Conservation (phyloP, 2,888 invertebrate genomes). For the Cyrtodaria siliqua region DNA sequence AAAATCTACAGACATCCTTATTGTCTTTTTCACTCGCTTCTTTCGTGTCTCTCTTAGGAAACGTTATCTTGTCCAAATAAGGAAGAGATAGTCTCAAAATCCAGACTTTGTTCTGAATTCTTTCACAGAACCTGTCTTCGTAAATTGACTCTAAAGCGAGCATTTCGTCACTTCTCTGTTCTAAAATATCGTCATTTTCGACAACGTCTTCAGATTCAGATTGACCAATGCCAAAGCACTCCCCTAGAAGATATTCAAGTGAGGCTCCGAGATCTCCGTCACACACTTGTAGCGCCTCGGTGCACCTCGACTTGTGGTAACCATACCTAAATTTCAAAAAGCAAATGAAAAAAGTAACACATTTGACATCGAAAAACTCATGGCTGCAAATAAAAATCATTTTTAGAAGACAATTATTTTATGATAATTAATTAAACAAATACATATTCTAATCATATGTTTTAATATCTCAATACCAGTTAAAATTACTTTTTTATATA, state of each 20-base stretch:
- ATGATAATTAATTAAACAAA: background rate
- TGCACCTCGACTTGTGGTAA: constrained; percentile 76
- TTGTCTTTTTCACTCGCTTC: constrained; percentile 14
- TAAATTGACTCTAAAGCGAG: constrained; percentile 80
- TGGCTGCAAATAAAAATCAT: background rate
- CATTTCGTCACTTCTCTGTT: constrained; percentile 80
- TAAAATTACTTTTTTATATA: too few species aligned
- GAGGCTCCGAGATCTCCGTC: constrained; percentile 80
- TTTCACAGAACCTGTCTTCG: constrained; percentile 76
- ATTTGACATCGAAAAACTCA: too few species aligned
- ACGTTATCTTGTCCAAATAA: constrained; percentile 64
- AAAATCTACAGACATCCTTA: constrained; percentile 73
- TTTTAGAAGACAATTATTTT: background rate
- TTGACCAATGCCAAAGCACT: constrained; percentile 71
- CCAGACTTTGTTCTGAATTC: constrained; percentile 79
- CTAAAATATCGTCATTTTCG: constrained; percentile 64
- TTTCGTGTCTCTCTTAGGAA: constrained; percentile 35
- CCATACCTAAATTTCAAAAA: constrained; percentile 75
- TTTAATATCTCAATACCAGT: too few species aligned
- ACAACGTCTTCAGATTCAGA: constrained; percentile 13
- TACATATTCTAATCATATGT: too few species aligned
- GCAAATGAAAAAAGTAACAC: background rate
- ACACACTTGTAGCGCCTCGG: constrained; percentile 76
- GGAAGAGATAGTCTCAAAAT: constrained; percentile 72
- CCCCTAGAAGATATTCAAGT: constrained; percentile 77